A percentile compares a stretch with the other conserved stretches of the same genome.
These are phyloP conservation scores for Ornithoptera priamus DNA, from an alignment of 2,888 invertebrate species.

Conservation along the genomic window DNA sequence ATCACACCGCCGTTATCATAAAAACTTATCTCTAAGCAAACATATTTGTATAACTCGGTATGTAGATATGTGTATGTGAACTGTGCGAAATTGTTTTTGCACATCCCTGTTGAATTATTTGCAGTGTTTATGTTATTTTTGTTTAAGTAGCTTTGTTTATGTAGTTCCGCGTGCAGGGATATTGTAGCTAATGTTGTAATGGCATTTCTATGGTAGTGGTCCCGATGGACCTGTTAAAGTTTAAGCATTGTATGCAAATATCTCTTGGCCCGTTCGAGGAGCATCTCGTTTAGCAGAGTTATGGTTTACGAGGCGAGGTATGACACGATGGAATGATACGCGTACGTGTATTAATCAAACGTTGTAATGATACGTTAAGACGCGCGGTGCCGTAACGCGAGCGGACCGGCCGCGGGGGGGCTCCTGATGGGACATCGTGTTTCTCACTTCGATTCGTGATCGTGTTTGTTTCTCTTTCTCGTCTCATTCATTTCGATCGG, in stretches of 20 bases:
- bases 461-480: conserved; percentile 67
- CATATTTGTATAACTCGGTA: conserved; percentile 19
- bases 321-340: conserved; percentile 62
- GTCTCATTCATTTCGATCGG: conserved; percentile 70
- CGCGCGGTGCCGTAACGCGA: conserved; percentile 36
- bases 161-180: neutral
- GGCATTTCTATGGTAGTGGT: conserved; percentile 48
- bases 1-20: conserved; percentile 41
- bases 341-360: conserved; percentile 62
- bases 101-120: neutral
- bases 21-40: conserved; percentile 43
- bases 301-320: conserved; percentile 50
- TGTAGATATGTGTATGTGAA: conserved; percentile 9
- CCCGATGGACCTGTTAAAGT: conserved; percentile 40
- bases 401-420: conserved; percentile 59
- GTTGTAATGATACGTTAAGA: conserved; percentile 54
- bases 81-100: conserved; percentile 12
- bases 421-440: conserved; percentile 65
- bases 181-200: conserved; percentile 31
- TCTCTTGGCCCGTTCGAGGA: conserved; percentile 48
- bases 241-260: conserved; percentile 72
- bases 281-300: conserved; percentile 66
- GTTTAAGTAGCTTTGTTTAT: too few species aligned
- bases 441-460: conserved; percentile 75
- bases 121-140: neutral